Evolutionary conservation across 2,888 invertebrate genomes (phyloP).

Genomic region (Tipula vernalis): DNA sequence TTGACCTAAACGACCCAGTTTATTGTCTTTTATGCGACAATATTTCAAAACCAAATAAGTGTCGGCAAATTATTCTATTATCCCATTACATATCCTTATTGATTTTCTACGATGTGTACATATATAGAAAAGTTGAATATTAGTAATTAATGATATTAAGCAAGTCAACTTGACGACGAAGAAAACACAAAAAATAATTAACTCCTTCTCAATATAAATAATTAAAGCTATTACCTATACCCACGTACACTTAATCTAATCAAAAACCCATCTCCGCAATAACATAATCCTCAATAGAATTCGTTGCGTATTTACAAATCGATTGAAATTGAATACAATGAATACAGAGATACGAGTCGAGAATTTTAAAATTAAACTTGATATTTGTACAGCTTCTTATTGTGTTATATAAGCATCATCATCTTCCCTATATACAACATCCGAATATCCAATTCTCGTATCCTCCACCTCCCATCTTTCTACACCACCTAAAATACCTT

Average conservation of each 20-base stretch:
- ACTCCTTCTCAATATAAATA: background rate
- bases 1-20: no score
- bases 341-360: background rate
- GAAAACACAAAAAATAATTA: background rate
- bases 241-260: background rate
- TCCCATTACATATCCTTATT: background rate
- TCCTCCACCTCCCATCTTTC: background rate
- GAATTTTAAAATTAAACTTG: background rate
- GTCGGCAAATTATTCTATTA: no score
- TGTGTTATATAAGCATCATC: background rate
- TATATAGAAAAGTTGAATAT: background rate
- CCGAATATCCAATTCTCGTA: background rate
- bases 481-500: background rate
- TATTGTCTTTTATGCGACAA: no score
- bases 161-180: background rate
- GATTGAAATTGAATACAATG: background rate
- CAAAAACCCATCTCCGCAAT: background rate
- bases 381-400: background rate
- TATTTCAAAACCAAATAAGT: no score
- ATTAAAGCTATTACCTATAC: background rate
- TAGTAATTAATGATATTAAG: background rate
- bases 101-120: background rate
- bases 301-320: background rate
- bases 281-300: background rate
- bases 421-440: background rate